Percentiles rank a stretch among this genome's conserved stretches.
Conservation (phyloP, 1,140 invertebrate species). For the Aphis gossypii region DNA sequence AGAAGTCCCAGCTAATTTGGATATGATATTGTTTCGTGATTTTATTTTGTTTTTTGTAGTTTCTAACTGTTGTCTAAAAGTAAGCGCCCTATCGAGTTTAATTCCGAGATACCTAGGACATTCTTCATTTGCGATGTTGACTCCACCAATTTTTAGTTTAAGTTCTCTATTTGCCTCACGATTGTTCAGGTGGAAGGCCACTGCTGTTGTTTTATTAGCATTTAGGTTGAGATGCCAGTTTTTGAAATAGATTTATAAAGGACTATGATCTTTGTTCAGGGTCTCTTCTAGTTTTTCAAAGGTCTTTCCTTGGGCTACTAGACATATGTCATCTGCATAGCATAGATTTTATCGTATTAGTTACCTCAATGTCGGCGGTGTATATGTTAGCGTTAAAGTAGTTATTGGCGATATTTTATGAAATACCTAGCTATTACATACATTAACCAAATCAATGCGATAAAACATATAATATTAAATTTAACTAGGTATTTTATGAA, state of each 20-base stretch:
- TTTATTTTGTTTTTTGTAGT: slow-evolving; percentile 44
- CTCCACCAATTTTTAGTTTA: slow-evolving; percentile 38
- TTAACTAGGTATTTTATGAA: too few species aligned
- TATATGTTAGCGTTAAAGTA: too few species aligned
- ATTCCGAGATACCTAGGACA: slow-evolving; percentile 39
- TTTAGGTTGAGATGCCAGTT: slow-evolving; percentile 52
- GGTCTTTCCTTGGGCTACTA: slow-evolving; percentile 49
- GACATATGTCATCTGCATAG: slow-evolving; percentile 45
- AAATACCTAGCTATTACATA: too few species aligned
- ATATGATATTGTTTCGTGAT: slow-evolving; percentile 25
- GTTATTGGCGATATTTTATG: too few species aligned
- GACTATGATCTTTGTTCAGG: slow-evolving; percentile 18
- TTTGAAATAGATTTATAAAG: slow-evolving; percentile 46
- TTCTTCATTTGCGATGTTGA: slow-evolving; percentile 32
- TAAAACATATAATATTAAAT: too few species aligned
- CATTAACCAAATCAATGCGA: too few species aligned
- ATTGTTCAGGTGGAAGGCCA: slow-evolving; percentile 43
- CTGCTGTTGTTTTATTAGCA: slow-evolving; percentile 31
- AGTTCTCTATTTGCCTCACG: slow-evolving; percentile 32
- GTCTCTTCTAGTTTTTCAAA: slow-evolving; percentile 37
- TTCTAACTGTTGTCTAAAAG: slow-evolving; percentile 45
- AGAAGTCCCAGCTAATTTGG: slow-evolving; percentile 2
- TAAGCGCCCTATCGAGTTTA: background rate
- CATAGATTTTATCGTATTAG: background rate
- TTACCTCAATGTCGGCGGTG: background rate